Percentiles rank a stretch among this genome's conserved stretches.
Evolutionary conservation across 2,797 vertebrate species (phyloP).

Genomic region (Fundulus diaphanus): DNA sequence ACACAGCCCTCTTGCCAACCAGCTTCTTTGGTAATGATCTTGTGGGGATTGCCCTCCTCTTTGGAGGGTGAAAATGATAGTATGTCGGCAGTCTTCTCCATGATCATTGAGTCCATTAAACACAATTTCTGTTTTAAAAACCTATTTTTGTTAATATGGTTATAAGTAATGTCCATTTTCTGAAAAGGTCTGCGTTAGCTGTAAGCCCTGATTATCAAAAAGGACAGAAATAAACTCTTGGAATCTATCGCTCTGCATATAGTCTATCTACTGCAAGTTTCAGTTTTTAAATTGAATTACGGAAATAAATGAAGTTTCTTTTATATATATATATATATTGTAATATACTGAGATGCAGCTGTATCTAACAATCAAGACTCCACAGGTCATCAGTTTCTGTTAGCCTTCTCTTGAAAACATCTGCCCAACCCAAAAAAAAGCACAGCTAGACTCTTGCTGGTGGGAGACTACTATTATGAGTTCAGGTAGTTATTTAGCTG

Average conservation of each 20-base stretch:
- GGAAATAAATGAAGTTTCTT: neutral
- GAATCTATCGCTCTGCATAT: neutral
- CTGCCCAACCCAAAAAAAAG: conserved; percentile 4
- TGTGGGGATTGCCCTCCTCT: neutral
- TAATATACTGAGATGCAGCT: neutral
- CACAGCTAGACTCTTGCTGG: conserved; percentile 32
- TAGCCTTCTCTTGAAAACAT: conserved; percentile 20
- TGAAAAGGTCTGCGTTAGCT: neutral
- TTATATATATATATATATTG: too few relatives aligned
- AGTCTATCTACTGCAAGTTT: neutral
- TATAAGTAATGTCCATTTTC: neutral
- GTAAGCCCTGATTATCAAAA: neutral
- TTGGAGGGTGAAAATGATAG: neutral
- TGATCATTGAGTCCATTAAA: neutral
- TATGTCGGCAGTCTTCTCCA: neutral
- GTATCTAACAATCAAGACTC: conserved; percentile 13
- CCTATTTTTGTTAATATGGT: neutral
- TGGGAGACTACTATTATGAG: conserved; percentile 43
- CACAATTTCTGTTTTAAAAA: neutral
- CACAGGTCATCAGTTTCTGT: conserved; percentile 11
- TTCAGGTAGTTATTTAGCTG: conserved; percentile 49
- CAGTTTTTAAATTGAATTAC: neutral
- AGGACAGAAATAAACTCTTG: neutral
- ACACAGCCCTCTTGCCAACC: neutral
- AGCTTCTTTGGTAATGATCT: neutral